Percentiles rank a stretch among this genome's conserved stretches.
These are phyloP conservation scores for Pachydiplax longipennis DNA, from an alignment of 2,888 invertebrate species.

Conservation along the genomic window DNA sequence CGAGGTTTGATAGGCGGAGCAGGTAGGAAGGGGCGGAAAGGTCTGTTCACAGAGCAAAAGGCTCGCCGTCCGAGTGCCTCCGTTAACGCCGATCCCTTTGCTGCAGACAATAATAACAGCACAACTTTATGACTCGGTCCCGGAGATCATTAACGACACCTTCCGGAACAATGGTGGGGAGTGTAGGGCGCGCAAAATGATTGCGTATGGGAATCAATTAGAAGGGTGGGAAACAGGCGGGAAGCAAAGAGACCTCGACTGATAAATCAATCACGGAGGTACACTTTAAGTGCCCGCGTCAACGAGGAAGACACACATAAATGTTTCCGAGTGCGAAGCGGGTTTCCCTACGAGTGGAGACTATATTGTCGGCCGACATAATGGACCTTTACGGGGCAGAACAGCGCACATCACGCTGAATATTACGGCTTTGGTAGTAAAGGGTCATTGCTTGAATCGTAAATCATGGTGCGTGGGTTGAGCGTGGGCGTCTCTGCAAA, in stretches of 20 bases:
- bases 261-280: slow-evolving; percentile 32
- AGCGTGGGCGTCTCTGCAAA: neutral
- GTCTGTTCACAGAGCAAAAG: slow-evolving; percentile 55
- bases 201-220: slow-evolving; percentile 14
- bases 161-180: slow-evolving; percentile 35
- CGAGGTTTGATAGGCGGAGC: slow-evolving; percentile 48
- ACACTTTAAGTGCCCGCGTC: neutral
- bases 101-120: slow-evolving; percentile 56
- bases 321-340: slow-evolving; percentile 15
- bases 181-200: neutral
- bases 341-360: neutral
- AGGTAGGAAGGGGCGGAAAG: slow-evolving; percentile 5
- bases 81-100: slow-evolving; percentile 52
- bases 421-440: slow-evolving; percentile 36
- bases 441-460: slow-evolving; percentile 1
- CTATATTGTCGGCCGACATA: slow-evolving; percentile 16
- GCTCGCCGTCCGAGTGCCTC: slow-evolving; percentile 56
- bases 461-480: neutral
- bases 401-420: slow-evolving; percentile 17
- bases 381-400: slow-evolving; percentile 42
- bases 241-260: neutral
- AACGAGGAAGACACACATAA: neutral
- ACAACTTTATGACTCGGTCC: slow-evolving; percentile 52
- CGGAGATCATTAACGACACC: slow-evolving; percentile 45
- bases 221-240: neutral